phyloP scores from a whole-genome alignment of 2,797 vertebrate species.

The Picus viridis region DNA sequence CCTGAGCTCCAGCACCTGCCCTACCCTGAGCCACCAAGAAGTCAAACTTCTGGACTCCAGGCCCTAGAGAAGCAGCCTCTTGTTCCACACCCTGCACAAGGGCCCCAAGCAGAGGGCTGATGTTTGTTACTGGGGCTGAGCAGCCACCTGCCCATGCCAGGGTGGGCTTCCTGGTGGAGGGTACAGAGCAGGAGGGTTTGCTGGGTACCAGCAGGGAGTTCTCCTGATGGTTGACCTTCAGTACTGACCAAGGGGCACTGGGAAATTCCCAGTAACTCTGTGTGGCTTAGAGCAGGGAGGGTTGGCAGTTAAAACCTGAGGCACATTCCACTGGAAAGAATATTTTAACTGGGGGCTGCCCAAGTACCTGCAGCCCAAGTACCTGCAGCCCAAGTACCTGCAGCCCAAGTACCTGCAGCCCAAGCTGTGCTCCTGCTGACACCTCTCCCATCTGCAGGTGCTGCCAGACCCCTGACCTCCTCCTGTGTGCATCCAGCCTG shows the following conservation, averaged over 20 bases:
- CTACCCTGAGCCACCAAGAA: neutral
- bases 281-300: neutral
- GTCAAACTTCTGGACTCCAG: no score
- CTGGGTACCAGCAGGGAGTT: no score
- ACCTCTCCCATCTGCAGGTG: fast-evolving
- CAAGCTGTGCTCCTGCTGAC: fast-evolving
- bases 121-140: neutral
- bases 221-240: neutral
- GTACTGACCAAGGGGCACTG: fast-evolving
- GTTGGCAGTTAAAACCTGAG: no score
- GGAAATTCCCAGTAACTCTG: neutral
- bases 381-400: fast-evolving
- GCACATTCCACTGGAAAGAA: fast-evolving
- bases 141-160: fast-evolving
- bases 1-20: neutral
- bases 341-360: neutral
- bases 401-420: fast-evolving
- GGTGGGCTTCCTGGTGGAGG: no score
- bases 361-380: fast-evolving
- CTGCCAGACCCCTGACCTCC: neutral
- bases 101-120: fast-evolving
- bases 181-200: fast-evolving
- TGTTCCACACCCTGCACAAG: fast-evolving
- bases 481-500: fast-evolving
- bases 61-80: fast-evolving